Percentiles rank a stretch among this genome's conserved stretches.
phyloP scores from a whole-genome alignment of 2,888 invertebrate species.

The Tipula unca region DNA sequence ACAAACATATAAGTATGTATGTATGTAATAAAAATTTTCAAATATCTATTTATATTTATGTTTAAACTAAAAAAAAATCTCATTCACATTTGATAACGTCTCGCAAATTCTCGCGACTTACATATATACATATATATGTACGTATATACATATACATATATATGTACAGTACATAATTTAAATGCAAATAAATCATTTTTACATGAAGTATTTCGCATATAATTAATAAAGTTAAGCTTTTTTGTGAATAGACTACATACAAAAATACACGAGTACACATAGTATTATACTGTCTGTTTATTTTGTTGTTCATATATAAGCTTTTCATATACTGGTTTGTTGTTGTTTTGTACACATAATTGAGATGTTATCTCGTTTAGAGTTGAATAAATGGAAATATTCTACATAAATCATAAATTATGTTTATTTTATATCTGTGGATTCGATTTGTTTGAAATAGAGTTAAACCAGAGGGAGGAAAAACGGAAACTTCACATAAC shows the following conservation, averaged over 20 bases:
- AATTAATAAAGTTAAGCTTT: neutral
- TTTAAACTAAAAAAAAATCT: too few relatives aligned
- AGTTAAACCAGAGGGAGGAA: neutral
- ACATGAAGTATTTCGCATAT: neutral
- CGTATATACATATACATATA: neutral
- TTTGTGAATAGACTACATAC: too few relatives aligned
- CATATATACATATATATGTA: neutral
- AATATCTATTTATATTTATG: too few relatives aligned
- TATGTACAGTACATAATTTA: too few relatives aligned
- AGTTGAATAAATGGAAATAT: neutral
- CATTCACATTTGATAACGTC: too few relatives aligned
- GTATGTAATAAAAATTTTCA: too few relatives aligned
- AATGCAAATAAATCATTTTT: neutral
- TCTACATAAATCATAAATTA: neutral
- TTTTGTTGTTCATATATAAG: neutral
- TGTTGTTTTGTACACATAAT: neutral
- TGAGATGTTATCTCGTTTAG: neutral
- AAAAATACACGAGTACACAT: too few relatives aligned
- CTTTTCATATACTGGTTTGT: neutral
- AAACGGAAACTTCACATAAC: neutral
- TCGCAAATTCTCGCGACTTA: neutral
- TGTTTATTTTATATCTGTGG: neutral
- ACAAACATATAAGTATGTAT: too few relatives aligned
- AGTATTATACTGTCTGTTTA: too few relatives aligned
- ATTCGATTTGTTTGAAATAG: neutral